phyloP scores from a whole-genome alignment of 2,113 vertebrate genomes.

The Oryzias curvinotus region DNA sequence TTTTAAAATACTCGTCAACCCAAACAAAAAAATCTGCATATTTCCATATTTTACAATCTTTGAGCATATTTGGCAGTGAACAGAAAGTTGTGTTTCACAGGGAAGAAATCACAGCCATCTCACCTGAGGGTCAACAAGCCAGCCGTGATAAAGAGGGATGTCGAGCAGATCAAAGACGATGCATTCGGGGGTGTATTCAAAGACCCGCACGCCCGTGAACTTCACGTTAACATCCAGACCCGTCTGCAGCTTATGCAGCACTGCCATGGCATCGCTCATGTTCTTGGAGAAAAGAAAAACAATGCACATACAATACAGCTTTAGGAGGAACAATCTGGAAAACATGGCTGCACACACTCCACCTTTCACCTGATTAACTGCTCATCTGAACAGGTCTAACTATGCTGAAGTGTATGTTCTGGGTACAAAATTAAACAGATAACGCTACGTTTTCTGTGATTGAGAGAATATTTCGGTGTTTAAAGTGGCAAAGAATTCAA shows the following conservation, averaged over 20 bases:
- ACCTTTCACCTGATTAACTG: too few relatives aligned
- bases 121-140: conserved; percentile 98
- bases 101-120: conserved; percentile 23
- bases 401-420: too few relatives aligned
- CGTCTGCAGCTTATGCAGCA: conserved; percentile 96
- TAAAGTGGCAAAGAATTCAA: too few relatives aligned
- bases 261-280: conserved; percentile 98
- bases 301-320: not conserved
- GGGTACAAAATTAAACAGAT: too few relatives aligned
- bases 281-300: conserved; percentile 77
- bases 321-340: too few relatives aligned
- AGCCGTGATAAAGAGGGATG: conserved; percentile 97
- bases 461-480: too few relatives aligned
- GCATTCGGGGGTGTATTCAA: conserved; percentile 98
- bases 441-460: too few relatives aligned
- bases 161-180: conserved; percentile 98
- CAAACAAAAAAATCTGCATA: too few relatives aligned
- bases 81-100: conserved; percentile 21
- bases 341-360: too few relatives aligned
- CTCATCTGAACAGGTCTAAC: too few relatives aligned
- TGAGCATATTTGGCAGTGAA: not conserved
- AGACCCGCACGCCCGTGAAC: conserved; percentile 95
- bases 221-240: conserved; percentile 98
- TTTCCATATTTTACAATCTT: not conserved
- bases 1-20: too few relatives aligned